Percentiles rank a stretch among this genome's conserved stretches.
Conservation (phyloP, 2,797 vertebrate species). For the Tolypeutes matacus region DNA sequence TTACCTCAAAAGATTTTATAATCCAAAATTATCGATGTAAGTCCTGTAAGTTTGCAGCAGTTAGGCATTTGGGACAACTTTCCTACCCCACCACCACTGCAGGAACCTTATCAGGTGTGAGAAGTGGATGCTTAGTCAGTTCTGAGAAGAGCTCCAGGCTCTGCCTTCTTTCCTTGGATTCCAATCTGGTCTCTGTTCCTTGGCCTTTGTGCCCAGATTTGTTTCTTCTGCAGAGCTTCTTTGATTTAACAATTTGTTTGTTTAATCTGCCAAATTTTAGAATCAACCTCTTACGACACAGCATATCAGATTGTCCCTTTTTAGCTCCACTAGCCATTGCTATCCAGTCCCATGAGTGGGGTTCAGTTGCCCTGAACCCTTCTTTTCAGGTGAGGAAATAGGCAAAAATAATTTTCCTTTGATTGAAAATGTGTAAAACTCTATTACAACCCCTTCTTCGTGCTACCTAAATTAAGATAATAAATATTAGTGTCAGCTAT, state of each 20-base stretch:
- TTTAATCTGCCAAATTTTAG: not conserved
- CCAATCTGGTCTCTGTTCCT: not conserved
- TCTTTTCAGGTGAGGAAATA: not conserved
- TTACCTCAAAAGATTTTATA: not conserved
- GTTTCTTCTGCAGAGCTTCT: not conserved
- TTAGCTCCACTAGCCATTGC: not conserved
- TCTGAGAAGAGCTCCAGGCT: not conserved
- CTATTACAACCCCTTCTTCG: not conserved
- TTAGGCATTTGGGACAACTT: not conserved
- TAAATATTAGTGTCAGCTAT: not conserved
- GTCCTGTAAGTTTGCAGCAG: not conserved
- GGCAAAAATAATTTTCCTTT: conserved; percentile 21
- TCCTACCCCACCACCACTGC: not conserved
- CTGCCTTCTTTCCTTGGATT: not conserved
- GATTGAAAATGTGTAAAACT: not conserved
- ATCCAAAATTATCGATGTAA: not conserved
- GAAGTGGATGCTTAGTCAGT: not conserved
- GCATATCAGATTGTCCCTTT: not conserved
- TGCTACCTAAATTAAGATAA: not conserved
- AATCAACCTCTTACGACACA: not conserved
- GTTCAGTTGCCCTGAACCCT: not conserved
- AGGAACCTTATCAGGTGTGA: not conserved
- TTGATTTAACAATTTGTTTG: conserved; percentile 7
- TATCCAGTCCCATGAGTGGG: not conserved
- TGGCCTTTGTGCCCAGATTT: not conserved